Conservation (phyloP, 2,888 invertebrate species). For the Hoplodrina ambigua region DNA sequence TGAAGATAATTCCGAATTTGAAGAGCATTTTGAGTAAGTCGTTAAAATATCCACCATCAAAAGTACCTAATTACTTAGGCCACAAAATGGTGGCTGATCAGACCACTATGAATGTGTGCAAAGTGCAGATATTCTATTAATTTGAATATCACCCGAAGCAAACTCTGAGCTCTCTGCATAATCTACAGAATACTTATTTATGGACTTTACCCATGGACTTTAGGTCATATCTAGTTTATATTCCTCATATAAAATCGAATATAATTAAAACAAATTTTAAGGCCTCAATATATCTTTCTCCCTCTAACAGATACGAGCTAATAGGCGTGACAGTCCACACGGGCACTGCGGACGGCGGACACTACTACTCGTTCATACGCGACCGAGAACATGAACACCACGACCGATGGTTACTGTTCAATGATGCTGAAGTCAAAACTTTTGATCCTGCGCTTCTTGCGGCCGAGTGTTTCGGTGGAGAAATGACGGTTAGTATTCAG, state of each 20-base stretch:
- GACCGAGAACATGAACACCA: slow-evolving; percentile 93
- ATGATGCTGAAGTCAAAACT: slow-evolving; percentile 98
- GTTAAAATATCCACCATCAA: neutral
- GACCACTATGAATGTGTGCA: no score
- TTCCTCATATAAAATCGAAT: no score
- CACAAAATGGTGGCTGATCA: no score
- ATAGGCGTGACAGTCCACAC: slow-evolving; percentile 99
- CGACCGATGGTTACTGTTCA: slow-evolving; percentile 98
- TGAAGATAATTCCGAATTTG: slow-evolving; percentile 89
- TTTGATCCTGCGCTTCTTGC: slow-evolving; percentile 98
- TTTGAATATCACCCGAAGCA: no score
- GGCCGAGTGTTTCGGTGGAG: slow-evolving; percentile 98
- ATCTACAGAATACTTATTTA: no score
- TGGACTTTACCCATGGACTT: no score
- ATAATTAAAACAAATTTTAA: no score
- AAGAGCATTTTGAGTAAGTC: slow-evolving; percentile 94
- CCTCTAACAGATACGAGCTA: slow-evolving; percentile 91
- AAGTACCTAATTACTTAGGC: neutral
- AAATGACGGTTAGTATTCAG: slow-evolving; percentile 94
- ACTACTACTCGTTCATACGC: slow-evolving; percentile 98
- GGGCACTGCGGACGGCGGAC: slow-evolving; percentile 99
- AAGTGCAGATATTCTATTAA: no score
- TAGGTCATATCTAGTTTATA: no score
- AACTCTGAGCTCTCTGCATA: no score
- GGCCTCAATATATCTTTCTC: neutral